Evolutionary conservation across 2,888 invertebrate genomes (phyloP), one percentile per base, ranked within the genome.

Genomic region (Pseudococcus jackbeardsleyi): DNA sequence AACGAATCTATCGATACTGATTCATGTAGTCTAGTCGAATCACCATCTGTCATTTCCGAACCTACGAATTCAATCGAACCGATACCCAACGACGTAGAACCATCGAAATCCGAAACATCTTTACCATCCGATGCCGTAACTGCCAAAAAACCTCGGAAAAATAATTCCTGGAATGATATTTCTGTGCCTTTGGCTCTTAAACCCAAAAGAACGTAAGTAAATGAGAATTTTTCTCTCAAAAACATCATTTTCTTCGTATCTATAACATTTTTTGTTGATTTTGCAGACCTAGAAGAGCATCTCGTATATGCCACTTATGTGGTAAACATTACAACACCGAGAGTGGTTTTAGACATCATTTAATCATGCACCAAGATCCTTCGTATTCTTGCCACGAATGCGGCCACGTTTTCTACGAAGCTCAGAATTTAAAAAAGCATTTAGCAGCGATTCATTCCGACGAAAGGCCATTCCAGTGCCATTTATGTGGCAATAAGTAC

Each of bases 331-430:
- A 88, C 59, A 79, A 42, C 15, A 88, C 88, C 9, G 88, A 88
- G n/a, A 88, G 88, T 22, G 88, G 88, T 11, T 88, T 88, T n/a
- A 77, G 88, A 39, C 88, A 88, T 39, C 88, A 88, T 79, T 79
- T 88, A 46, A 59, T 88, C 11, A 88, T 88, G 88, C 88, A 88
- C 79, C 54, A 48, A 54, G 88, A 54, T 59, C 88, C 88, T 26
- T 79, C 46, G 15, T 88, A 50, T 42, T 88, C 82, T 8, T 88
- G 88, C 26, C 88, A 88, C 26, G 26, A 79, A 19, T 88, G 88
- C 39, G 88, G 88, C 33, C 33, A 79, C 19, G 88, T 88, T 12
- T 88, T 88, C 54, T 82, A 77, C 72, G 88, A 88, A 54, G 77
- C 79, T 48, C 88, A 88, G 42, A 88, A 88, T 59, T 59, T 88